These are phyloP conservation scores for Phlogophora meticulosa DNA, from an alignment of 2,888 invertebrate species.

Conservation along the genomic window DNA sequence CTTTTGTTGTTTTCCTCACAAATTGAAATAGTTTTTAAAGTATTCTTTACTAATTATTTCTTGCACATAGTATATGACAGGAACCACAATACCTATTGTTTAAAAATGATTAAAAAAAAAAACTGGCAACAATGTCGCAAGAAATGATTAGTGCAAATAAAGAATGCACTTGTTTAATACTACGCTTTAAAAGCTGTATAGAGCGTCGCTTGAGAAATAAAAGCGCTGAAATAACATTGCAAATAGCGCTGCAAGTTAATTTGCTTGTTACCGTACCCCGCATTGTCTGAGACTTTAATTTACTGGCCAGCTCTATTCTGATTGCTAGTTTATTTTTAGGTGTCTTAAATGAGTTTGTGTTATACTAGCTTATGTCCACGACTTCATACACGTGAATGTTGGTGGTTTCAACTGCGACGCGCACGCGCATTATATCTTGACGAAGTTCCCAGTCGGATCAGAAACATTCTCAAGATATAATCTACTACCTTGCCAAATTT, in stretches of 20 bases:
- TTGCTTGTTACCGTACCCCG: constrained; percentile 44
- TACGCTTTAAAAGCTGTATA: constrained; percentile 30
- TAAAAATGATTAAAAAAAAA: not conserved
- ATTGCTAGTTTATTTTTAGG: constrained; percentile 20
- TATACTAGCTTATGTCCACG: too few relatives aligned
- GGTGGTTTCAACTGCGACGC: too few relatives aligned
- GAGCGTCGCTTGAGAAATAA: constrained; percentile 40
- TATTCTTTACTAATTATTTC: not conserved
- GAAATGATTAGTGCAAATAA: constrained; percentile 16
- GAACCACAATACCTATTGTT: not conserved
- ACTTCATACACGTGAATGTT: too few relatives aligned
- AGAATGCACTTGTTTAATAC: constrained; percentile 22
- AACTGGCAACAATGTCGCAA: not conserved
- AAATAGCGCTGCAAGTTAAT: constrained; percentile 49
- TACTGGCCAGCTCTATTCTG: constrained; percentile 26
- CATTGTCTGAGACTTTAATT: constrained; percentile 37
- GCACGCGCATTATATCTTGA: too few relatives aligned
- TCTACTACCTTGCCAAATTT: too few relatives aligned
- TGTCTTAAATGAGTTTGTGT: not conserved
- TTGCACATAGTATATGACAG: not conserved
- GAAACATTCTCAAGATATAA: too few relatives aligned
- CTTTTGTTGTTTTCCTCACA: too few relatives aligned
- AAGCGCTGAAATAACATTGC: constrained; percentile 41
- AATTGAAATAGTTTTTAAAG: too few relatives aligned
- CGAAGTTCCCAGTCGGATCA: too few relatives aligned